Conservation (phyloP, 2,113 vertebrate species). For the Tetrax tetrax region DNA sequence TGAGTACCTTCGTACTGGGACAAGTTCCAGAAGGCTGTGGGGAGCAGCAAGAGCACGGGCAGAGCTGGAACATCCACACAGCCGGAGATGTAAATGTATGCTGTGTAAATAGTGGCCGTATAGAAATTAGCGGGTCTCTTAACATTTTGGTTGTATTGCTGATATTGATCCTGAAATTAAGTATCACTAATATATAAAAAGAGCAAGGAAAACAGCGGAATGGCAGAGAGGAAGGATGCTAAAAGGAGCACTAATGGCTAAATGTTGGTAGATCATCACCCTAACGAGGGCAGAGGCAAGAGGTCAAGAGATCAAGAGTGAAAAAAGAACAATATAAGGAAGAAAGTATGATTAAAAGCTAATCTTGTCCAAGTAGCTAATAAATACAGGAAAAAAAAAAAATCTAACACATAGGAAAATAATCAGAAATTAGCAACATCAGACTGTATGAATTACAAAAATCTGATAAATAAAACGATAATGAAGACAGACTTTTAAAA, state of each 20-base stretch:
- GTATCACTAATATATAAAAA: background rate
- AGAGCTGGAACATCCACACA: background rate
- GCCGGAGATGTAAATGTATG: background rate
- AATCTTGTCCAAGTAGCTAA: background rate
- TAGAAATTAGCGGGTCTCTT: background rate
- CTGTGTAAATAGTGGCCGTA: background rate
- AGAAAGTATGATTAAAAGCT: background rate
- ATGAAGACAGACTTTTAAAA: background rate
- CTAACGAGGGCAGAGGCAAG: background rate
- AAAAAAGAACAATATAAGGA: background rate
- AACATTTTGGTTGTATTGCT: background rate
- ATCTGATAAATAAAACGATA: background rate
- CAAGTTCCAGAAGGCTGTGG: background rate
- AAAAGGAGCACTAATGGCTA: background rate
- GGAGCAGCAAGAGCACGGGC: rapidly evolving
- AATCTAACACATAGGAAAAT: background rate
- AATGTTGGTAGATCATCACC: background rate
- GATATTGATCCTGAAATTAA: background rate
- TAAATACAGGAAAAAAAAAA: background rate
- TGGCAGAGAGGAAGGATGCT: background rate
- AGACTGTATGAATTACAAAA: background rate
- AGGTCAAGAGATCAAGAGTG: background rate
- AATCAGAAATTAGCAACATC: background rate
- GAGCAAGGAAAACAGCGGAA: background rate
- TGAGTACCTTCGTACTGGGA: background rate